phyloP scores from a whole-genome alignment of 2,888 invertebrate species.

The Ornithoptera alexandrae region DNA sequence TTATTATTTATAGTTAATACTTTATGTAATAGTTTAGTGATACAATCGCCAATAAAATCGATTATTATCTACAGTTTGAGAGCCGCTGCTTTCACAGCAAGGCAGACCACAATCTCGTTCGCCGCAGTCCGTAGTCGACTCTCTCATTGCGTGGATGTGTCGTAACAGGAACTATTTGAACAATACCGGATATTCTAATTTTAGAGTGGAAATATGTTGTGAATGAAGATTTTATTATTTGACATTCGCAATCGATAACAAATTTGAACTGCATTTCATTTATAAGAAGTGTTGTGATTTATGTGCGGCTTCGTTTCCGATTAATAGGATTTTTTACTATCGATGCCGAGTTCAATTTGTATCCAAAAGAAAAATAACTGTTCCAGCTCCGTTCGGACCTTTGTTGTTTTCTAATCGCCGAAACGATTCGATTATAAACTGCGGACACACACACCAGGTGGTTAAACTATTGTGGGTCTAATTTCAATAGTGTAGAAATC shows the following conservation, averaged over 20 bases:
- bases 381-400: constrained; percentile 7
- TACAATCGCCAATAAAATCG: not conserved
- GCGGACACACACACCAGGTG: not conserved
- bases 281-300: constrained; percentile 44
- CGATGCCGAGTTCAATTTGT: constrained; percentile 20
- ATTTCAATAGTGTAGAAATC: constrained; percentile 9
- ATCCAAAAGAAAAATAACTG: constrained; percentile 23
- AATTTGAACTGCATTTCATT: constrained; percentile 50
- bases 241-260: constrained; percentile 22
- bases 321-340: constrained; percentile 24
- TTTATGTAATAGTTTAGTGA: not conserved
- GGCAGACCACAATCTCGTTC: constrained; percentile 52
- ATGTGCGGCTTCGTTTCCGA: constrained; percentile 45
- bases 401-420: constrained; percentile 22
- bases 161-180: constrained; percentile 14
- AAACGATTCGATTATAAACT: constrained; percentile 12
- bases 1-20: not conserved
- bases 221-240: constrained; percentile 27
- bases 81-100: constrained; percentile 48
- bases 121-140: constrained; percentile 53
- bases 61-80: constrained; percentile 49
- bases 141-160: constrained; percentile 49
- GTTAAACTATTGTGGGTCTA: constrained; percentile 19
- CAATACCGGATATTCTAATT: not conserved
- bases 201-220: constrained; percentile 3